phyloP scores from a whole-genome alignment of 2,888 invertebrate species.

The Linnaemya tessellans region DNA sequence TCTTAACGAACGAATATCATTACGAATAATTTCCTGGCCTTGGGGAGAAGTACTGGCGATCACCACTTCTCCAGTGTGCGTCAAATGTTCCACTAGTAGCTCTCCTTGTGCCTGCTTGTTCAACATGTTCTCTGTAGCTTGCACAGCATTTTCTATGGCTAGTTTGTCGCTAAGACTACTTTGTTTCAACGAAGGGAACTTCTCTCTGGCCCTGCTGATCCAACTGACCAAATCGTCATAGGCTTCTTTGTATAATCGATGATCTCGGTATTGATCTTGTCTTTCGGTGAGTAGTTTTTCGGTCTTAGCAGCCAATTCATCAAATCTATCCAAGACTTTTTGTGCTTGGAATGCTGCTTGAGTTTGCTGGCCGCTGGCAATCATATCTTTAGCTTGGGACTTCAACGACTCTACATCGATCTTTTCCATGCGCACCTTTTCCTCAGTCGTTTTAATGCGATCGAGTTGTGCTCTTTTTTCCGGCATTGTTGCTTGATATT shows the following conservation, averaged over 20 bases:
- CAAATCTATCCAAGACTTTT: conserved; percentile 92
- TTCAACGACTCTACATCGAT: conserved; percentile 94
- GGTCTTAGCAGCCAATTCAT: conserved; percentile 89
- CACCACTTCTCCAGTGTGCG: conserved; percentile 94
- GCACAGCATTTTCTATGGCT: conserved; percentile 94
- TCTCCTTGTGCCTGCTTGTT: conserved; percentile 97
- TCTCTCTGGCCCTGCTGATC: conserved; percentile 94
- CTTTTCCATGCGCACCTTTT: conserved; percentile 94
- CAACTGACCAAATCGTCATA: conserved; percentile 95
- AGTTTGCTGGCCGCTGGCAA: conserved; percentile 92
- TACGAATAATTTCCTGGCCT: conserved; percentile 91
- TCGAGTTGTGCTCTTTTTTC: conserved; percentile 94
- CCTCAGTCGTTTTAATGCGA: conserved; percentile 92
- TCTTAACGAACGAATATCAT: conserved; percentile 92
- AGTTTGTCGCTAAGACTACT: conserved; percentile 93
- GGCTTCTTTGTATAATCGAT: conserved; percentile 94
- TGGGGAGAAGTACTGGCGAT: conserved; percentile 91
- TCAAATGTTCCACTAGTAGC: conserved; percentile 92
- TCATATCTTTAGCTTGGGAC: conserved; percentile 92
- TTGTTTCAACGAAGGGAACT: conserved; percentile 93
- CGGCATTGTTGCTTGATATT: conserved; percentile 91
- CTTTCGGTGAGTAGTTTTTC: conserved; percentile 90
- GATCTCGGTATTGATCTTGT: conserved; percentile 94
- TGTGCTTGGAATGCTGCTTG: conserved; percentile 93
- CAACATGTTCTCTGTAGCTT: conserved; percentile 92